A percentile compares a stretch with the other conserved stretches of the same genome.
Conservation (phyloP, 2,113 vertebrate species). For the Eurypyga helias region DNA sequence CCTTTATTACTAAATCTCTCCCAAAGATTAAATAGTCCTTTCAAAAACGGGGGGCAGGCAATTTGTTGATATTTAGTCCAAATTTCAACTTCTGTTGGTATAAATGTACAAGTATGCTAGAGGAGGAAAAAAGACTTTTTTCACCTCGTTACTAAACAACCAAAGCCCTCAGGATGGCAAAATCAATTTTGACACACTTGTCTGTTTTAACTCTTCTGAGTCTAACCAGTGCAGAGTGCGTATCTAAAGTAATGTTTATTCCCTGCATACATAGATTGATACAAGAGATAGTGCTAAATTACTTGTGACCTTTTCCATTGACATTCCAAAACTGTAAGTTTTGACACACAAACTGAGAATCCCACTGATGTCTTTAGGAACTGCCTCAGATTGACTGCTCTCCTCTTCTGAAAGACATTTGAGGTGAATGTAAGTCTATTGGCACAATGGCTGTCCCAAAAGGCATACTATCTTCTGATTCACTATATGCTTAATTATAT, state of each 20-base stretch:
- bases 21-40: neutral
- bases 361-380: neutral
- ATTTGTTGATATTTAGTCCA: neutral
- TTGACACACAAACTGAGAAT: neutral
- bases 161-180: neutral
- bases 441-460: neutral
- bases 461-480: neutral
- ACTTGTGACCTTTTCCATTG: neutral
- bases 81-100: neutral
- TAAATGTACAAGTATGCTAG: neutral
- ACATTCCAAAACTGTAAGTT: neutral
- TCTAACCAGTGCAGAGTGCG: neutral
- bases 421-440: neutral
- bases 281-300: neutral
- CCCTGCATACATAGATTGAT: neutral
- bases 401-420: neutral
- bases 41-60: neutral
- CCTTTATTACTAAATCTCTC: neutral
- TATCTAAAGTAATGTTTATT: neutral
- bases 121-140: neutral
- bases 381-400: neutral
- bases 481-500: neutral
- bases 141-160: neutral
- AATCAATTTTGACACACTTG: neutral
- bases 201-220: neutral